Evolutionary conservation across 2,888 invertebrate species (phyloP), one percentile per base, ranked within the genome.

Genomic region (Lepas anatifera): DNA sequence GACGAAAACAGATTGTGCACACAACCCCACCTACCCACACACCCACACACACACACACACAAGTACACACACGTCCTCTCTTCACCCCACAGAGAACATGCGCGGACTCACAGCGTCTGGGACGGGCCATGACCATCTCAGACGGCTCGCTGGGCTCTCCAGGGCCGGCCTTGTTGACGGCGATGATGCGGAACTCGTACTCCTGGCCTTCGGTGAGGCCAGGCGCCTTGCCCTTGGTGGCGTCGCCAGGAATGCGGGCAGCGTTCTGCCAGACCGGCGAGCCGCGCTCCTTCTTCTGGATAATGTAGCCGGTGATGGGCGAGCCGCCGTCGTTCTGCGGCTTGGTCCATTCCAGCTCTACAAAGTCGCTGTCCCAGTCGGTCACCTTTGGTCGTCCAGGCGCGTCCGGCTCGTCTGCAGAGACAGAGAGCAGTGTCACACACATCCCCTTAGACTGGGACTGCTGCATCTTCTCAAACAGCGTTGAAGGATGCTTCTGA

Each of bases 261-360:
- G 92, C 94, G 79, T 95, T 95, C 18, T 89, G 88, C 96, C 96
- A 97, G 81, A 92, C 90, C 2, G 95, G 92, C 77, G 89, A 92
- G 63, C 95, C 95, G 79, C 93, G 95, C 79, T 96, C 95, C 80
- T 94, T 95, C 87, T 94, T 95, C 81, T 97, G 95, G 58, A 97
- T 88, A 73, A 95, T 90, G 78, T 95, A 97, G 52, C 92, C 92
- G 58, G 88, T 89, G 73, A 96, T 86, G 0, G 95, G 95, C 67
- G 93, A 87, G 27, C 96, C 96, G 73, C 95, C 95, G 79, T 95
- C 92, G 69, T 87, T 89, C 78, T 89, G 89, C 0, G 97, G 97
- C 74, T 89, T 85, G 66, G 88, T 86, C 97, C 97, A 98, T 84
- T 92, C 87, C 69, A 98, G 83, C 77, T 94, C 95, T 48, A 95